Conservation (phyloP, 2,797 vertebrate species). For the Iguana delicatissima region DNA sequence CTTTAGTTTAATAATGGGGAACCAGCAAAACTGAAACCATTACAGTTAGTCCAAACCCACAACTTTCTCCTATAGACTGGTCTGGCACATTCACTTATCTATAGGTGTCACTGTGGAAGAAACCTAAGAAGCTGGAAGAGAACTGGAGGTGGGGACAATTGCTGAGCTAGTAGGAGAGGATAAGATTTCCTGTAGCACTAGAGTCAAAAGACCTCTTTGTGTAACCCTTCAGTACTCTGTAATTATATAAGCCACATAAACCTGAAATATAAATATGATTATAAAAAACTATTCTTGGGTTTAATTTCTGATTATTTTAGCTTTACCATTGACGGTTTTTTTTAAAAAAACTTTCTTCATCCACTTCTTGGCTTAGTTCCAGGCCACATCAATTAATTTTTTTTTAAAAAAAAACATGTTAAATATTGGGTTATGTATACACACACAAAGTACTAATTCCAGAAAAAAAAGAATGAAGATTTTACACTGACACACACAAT, state of each 20-base stretch:
- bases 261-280: conserved; percentile 1
- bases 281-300: conserved; percentile 2
- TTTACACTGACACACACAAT: not conserved
- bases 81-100: fast-evolving
- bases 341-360: not conserved
- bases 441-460: conserved; percentile 7
- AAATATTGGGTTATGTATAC: conserved; percentile 26
- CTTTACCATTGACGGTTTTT: not conserved
- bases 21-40: not conserved
- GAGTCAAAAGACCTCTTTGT: not conserved
- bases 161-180: not conserved
- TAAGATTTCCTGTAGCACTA: not conserved
- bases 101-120: fast-evolving
- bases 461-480: not conserved
- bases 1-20: not conserved
- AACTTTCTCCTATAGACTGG: not conserved
- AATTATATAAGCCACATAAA: not conserved
- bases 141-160: not conserved
- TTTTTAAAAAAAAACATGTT: not conserved
- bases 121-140: not conserved
- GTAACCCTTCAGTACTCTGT: conserved; percentile 19
- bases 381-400: not conserved
- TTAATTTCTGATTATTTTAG: conserved; percentile 17
- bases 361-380: not conserved
- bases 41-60: not conserved